Conservation (phyloP, 2,888 invertebrate genomes). For the Sclerodermus sp. region DNA sequence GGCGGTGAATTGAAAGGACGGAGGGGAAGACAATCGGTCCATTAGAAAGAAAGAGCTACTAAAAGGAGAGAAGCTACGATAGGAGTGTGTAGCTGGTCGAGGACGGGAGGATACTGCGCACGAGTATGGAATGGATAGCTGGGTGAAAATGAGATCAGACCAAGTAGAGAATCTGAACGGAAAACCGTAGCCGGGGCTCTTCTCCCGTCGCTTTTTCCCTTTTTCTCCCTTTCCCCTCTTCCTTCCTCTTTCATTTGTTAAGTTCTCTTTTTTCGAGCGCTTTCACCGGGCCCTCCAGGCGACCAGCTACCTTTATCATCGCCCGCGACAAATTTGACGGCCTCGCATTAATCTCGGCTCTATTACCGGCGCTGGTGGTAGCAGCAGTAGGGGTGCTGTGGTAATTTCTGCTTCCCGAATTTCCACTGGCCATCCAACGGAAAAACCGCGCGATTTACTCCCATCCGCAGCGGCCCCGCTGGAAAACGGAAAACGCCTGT, state of each 20-base stretch:
- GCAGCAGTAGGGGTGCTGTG: conserved; percentile 9
- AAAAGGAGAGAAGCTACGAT: no score
- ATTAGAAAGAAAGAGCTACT: no score
- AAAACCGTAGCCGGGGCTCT: background rate
- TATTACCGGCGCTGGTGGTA: conserved; percentile 27
- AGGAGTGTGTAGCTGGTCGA: no score
- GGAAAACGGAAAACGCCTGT: no score
- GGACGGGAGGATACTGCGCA: background rate
- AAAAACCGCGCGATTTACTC: conserved; percentile 17
- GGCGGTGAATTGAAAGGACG: no score
- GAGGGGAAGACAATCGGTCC: no score
- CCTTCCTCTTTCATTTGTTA: conserved; percentile 2
- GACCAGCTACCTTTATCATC: conserved; percentile 34
- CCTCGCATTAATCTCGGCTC: conserved; percentile 38
- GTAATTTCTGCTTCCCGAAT: conserved; percentile 20
- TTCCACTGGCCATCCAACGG: conserved; percentile 10
- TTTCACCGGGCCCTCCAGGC: conserved; percentile 9
- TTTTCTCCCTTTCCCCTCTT: background rate
- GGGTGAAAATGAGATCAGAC: background rate
- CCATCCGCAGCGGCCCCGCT: background rate
- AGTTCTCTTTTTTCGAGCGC: background rate
- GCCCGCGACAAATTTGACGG: conserved; percentile 41
- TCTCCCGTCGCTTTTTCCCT: background rate
- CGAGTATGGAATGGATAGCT: background rate
- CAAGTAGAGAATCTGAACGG: background rate